Conservation (phyloP, 2,888 invertebrate genomes). For the Patella ulyssiponensis region DNA sequence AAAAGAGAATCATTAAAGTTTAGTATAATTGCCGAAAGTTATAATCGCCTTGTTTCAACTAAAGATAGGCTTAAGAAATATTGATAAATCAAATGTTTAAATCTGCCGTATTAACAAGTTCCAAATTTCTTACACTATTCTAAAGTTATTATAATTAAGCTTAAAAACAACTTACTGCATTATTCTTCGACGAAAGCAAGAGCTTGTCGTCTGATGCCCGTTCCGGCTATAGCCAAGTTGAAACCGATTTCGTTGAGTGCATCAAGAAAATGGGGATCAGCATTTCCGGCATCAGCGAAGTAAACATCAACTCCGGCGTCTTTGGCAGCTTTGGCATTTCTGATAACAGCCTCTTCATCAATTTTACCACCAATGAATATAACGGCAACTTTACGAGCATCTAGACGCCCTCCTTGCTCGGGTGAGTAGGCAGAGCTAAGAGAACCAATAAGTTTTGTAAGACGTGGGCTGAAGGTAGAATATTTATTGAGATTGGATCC, state of each 20-base stretch:
- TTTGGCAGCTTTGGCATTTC: neutral
- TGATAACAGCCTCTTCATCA: neutral
- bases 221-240: neutral
- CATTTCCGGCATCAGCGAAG: neutral
- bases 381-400: conserved; percentile 22
- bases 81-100: too few relatives aligned
- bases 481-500: conserved; percentile 32
- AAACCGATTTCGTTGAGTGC: neutral
- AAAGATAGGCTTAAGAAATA: too few relatives aligned
- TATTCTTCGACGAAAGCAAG: neutral
- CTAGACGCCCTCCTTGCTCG: neutral
- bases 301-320: neutral
- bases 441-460: conserved; percentile 15
- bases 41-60: too few relatives aligned
- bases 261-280: neutral
- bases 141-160: too few relatives aligned
- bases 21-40: too few relatives aligned
- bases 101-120: too few relatives aligned
- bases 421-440: conserved; percentile 13
- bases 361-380: conserved; percentile 26
- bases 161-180: neutral
- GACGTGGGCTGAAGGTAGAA: neutral
- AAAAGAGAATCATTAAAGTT: too few relatives aligned
- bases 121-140: too few relatives aligned
- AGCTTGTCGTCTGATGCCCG: neutral